Percentiles rank a stretch among this genome's conserved stretches.
Evolutionary conservation across 2,113 vertebrate species (phyloP).

Genomic region (Lepus europaeus): DNA sequence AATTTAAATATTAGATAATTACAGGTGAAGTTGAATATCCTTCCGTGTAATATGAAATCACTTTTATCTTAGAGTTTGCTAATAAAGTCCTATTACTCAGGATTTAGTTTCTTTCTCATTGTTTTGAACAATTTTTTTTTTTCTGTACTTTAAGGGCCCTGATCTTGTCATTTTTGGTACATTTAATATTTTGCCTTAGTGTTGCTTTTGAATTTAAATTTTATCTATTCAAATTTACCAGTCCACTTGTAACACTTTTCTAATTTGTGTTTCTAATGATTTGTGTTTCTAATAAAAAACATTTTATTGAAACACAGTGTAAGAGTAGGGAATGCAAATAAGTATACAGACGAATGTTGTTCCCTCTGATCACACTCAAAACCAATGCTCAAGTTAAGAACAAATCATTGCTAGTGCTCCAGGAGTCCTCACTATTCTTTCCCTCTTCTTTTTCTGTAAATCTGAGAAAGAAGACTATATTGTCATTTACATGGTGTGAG

Average conservation of each 20-base stretch:
- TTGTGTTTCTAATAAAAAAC: too few relatives aligned
- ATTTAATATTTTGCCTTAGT: neutral
- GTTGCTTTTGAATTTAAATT: neutral
- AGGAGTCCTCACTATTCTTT: too few relatives aligned
- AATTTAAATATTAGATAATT: neutral
- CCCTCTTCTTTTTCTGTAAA: too few relatives aligned
- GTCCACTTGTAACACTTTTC: neutral
- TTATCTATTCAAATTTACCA: neutral
- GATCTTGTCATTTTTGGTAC: neutral
- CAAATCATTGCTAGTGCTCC: too few relatives aligned
- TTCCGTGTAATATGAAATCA: neutral
- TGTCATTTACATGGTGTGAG: too few relatives aligned
- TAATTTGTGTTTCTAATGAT: neutral
- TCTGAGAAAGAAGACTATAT: too few relatives aligned
- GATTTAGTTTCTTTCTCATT: neutral
- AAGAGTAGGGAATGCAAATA: too few relatives aligned
- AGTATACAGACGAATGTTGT: too few relatives aligned
- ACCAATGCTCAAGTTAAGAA: too few relatives aligned
- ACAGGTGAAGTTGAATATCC: neutral
- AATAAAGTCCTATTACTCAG: neutral
- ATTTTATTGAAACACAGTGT: too few relatives aligned
- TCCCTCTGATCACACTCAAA: too few relatives aligned
- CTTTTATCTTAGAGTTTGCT: neutral
- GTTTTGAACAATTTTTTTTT: neutral
- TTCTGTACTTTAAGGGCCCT: neutral